These are phyloP conservation scores for Biston betularia DNA, from an alignment of 2,888 invertebrate species.

Conservation along the genomic window DNA sequence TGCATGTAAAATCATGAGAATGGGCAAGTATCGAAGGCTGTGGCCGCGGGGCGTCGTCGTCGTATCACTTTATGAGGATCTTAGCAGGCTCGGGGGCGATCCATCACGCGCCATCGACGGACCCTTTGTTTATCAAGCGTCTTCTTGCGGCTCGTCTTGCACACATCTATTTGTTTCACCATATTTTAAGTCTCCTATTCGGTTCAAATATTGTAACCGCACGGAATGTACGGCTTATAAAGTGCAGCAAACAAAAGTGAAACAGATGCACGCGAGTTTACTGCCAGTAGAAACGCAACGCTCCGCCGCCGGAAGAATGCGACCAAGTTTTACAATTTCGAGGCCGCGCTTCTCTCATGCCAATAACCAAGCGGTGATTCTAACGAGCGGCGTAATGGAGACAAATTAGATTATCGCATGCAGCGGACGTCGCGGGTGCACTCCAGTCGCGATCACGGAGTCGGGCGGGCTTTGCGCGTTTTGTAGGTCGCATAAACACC, in stretches of 20 bases:
- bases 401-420: constrained; percentile 41
- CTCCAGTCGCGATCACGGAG: constrained; percentile 22
- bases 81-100: constrained; percentile 8
- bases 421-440: constrained; percentile 27
- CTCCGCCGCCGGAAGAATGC: constrained; percentile 26
- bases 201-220: not conserved
- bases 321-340: constrained; percentile 9
- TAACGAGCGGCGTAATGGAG: constrained; percentile 16
- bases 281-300: constrained; percentile 32
- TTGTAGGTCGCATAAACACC: constrained; percentile 3
- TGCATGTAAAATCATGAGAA: constrained; percentile 5
- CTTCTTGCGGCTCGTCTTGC: constrained; percentile 20
- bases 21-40: not conserved
- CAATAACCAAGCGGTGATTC: constrained; percentile 18
- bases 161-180: not conserved
- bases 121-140: constrained; percentile 27
- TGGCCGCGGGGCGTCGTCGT: not conserved
- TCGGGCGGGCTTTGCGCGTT: constrained; percentile 2
- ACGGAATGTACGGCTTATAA: not conserved
- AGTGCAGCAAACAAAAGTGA: constrained; percentile 43
- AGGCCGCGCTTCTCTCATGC: constrained; percentile 10
- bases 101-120: constrained; percentile 18
- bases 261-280: constrained; percentile 38
- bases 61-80: constrained; percentile 15
- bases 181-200: not conserved